phyloP scores from a whole-genome alignment of 2,797 vertebrate genomes.

The Bovichtus diacanthus region DNA sequence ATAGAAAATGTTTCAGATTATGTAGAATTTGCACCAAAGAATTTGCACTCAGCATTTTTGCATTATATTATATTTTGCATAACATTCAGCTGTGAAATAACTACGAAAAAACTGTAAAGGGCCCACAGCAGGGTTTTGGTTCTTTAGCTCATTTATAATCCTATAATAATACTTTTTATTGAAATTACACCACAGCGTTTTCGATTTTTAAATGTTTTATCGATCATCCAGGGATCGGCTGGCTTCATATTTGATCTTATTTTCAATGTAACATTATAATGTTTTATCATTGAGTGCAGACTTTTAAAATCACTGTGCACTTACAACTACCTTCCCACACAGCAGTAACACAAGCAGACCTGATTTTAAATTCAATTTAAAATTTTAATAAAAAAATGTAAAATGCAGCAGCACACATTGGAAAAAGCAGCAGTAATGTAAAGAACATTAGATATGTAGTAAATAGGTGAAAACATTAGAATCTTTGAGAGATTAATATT shows the following conservation, averaged over 20 bases:
- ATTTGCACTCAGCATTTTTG: background rate
- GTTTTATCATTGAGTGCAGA: background rate
- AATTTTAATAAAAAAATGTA: background rate
- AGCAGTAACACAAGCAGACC: background rate
- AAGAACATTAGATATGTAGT: background rate
- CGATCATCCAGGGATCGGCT: background rate
- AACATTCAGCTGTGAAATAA: background rate
- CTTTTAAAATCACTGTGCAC: background rate
- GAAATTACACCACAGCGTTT: background rate
- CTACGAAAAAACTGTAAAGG: background rate
- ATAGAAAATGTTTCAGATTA: background rate
- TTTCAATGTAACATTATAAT: background rate
- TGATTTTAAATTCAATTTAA: too few relatives aligned
- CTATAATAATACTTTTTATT: background rate
- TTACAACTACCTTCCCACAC: too few relatives aligned
- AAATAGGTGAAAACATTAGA: background rate
- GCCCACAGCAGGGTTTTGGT: background rate
- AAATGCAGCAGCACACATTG: background rate
- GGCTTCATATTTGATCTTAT: background rate
- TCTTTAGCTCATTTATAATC: background rate
- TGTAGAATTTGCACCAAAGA: background rate
- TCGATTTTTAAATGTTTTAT: background rate
- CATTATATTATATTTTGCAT: background rate
- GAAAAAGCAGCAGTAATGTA: background rate
- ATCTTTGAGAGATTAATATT: too few relatives aligned